Percentiles rank a stretch among this genome's conserved stretches.
These are phyloP conservation scores for Acromyrmex echinatior DNA, from an alignment of 1,140 invertebrate species.

Conservation along the genomic window DNA sequence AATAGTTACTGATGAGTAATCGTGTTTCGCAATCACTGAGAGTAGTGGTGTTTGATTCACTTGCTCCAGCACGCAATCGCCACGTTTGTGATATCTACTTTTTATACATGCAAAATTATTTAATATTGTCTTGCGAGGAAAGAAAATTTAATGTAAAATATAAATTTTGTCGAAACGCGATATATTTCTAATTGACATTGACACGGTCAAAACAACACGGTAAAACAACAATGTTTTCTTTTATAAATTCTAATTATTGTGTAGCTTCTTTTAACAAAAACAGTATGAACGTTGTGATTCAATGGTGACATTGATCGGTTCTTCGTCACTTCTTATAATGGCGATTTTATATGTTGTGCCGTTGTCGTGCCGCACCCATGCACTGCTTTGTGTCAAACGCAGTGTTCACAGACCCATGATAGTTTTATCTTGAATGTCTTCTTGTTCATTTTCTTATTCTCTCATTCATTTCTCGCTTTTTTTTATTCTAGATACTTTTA, in stretches of 20 bases:
- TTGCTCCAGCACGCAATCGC: background rate
- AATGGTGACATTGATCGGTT: slow-evolving; percentile 54
- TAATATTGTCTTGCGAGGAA: background rate
- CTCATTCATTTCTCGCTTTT: background rate
- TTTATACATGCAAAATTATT: background rate
- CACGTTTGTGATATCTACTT: background rate
- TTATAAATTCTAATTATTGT: slow-evolving; percentile 37
- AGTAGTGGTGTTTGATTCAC: slow-evolving; percentile 46
- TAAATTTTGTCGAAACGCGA: background rate
- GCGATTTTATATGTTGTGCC: slow-evolving; percentile 30
- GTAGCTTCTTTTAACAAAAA: slow-evolving; percentile 9
- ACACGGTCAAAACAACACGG: background rate
- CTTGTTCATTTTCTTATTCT: background rate
- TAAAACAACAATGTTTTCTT: slow-evolving; percentile 23
- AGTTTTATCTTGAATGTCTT: background rate
- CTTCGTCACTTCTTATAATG: slow-evolving; percentile 32
- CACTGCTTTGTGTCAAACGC: slow-evolving; percentile 6
- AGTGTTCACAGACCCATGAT: background rate
- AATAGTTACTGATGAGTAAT: slow-evolving; percentile 50
- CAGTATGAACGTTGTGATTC: slow-evolving; percentile 39
- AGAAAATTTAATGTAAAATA: background rate
- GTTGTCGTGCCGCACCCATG: slow-evolving; percentile 13
- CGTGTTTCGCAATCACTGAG: background rate
- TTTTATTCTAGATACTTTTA: background rate
- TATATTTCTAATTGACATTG: background rate